Base-by-base conservation (phyloP, 2,113 vertebrate genomes). In the Spheniscus mendiculus region DNA sequence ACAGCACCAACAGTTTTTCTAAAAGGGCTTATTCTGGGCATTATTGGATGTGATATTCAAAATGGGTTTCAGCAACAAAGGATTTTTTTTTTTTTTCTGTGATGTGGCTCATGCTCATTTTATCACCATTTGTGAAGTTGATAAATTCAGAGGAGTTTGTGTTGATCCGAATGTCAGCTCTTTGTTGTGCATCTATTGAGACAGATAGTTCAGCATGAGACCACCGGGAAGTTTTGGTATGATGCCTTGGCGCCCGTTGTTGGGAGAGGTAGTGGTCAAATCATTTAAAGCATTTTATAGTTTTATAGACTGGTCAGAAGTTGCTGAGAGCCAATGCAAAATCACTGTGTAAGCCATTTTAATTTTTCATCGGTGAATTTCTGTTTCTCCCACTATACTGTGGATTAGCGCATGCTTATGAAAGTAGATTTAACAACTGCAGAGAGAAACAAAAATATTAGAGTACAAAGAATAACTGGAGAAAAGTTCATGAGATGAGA, bases 1-100 rank as follows among this genome's bases (percentile, higher is more conserved):
- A 90, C 56, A 91, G 59, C 86, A 88, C 93, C 96, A 95, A 87
- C 89, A 89, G 67, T 74, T 98, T 96, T 77, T 84, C 58, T 89
- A 63, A 92, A 84, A 90, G 74, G 83, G 80, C 65, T 97, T 81
- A n/a, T 70, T 92, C 71, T 53, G 42, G 53, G 38, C 38, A 8
- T 94, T 92, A 45, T 92, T 22, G 15, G 53, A 58, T 78, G 71
- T 5, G 12, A 61, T 82, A 74, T 49, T 95, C 36, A 83, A 86
- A 95, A 95, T 49, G 77, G 65, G 70, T 90, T 95, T 85, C 67
- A 80, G 52, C 82, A 86, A 67, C 69, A 95, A 79, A 92, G 78
- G 50, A 61, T 90, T 89, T 62, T 67, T 62, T 89, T 76, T 89
- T 76, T 49, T 29, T 50, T 2, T 8, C 49, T 0, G 0, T 87